Evolutionary conservation across 1,140 invertebrate species (phyloP).

Genomic region (Hyles euphorbiae): DNA sequence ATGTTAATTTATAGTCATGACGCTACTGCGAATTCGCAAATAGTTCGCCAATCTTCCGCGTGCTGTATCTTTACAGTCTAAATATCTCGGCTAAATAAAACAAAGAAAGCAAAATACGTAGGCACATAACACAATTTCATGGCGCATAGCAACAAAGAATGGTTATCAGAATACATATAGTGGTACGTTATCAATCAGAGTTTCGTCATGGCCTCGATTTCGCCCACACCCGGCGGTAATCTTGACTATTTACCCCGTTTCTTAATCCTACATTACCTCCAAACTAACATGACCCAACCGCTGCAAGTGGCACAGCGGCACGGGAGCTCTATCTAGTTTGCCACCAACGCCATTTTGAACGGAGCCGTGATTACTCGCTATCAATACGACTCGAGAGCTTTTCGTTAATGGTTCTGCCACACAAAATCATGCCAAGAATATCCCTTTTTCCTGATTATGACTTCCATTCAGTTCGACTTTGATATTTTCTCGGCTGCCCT

Average conservation of each 20-base stretch:
- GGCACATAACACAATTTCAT: background rate
- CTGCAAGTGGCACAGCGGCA: background rate
- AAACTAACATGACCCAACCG: conserved; percentile 31
- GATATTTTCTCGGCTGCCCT: conserved; percentile 30
- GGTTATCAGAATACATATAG: conserved; percentile 45
- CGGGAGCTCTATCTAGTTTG: conserved; percentile 15
- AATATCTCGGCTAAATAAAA: too few species aligned
- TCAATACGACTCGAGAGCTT: background rate
- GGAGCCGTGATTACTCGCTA: conserved; percentile 3
- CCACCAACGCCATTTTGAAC: conserved; percentile 4
- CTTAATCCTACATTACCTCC: conserved; percentile 47
- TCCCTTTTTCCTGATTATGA: conserved; percentile 26
- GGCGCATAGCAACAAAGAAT: conserved; percentile 41
- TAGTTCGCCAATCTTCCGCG: too few species aligned
- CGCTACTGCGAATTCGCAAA: too few species aligned
- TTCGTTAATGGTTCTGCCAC: conserved; percentile 12
- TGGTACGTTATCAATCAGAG: conserved; percentile 62
- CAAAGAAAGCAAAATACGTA: conserved; percentile 4
- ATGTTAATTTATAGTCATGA: too few species aligned
- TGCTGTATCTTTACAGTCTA: too few species aligned
- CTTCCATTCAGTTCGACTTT: conserved; percentile 28
- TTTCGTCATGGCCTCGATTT: conserved; percentile 61
- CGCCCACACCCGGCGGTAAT: conserved; percentile 53
- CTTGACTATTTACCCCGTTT: conserved; percentile 59
- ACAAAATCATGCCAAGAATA: conserved; percentile 34